Conservation (phyloP, 2,113 vertebrate species). For the Antechinus stuartii region DNA sequence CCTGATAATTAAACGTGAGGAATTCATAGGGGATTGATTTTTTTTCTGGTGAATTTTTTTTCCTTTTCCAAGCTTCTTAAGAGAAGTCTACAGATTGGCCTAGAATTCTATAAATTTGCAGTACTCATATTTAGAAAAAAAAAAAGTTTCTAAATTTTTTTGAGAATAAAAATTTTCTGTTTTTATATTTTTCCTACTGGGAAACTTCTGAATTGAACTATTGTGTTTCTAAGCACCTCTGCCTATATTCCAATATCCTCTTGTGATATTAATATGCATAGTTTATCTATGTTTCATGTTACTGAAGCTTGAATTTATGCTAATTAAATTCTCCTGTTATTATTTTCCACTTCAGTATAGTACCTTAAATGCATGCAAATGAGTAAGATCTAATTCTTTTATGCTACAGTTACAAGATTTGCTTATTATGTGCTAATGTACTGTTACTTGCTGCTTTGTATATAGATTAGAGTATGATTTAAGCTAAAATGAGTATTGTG, state of each 20-base stretch:
- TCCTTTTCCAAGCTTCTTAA: neutral
- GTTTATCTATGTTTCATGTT: neutral
- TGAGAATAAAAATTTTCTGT: neutral
- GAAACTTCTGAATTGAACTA: neutral
- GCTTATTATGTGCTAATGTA: neutral
- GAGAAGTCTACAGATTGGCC: neutral
- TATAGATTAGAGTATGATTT: neutral
- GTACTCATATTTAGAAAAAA: neutral
- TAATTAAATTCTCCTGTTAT: neutral
- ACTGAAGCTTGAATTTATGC: neutral
- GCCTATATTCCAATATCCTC: neutral
- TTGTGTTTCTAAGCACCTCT: neutral
- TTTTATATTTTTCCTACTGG: neutral
- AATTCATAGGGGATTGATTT: neutral
- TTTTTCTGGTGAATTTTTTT: neutral
- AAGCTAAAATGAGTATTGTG: neutral
- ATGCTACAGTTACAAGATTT: neutral
- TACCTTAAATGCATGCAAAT: neutral
- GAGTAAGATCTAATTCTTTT: neutral
- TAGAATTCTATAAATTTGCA: neutral
- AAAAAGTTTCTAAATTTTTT: neutral
- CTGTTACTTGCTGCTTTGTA: neutral
- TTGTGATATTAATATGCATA: neutral
- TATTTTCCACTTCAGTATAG: neutral
- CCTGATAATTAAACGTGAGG: neutral